A percentile compares a stretch with the other conserved stretches of the same genome.
Conservation (phyloP, 1,140 invertebrate genomes). For the Acromyrmex heyeri region DNA sequence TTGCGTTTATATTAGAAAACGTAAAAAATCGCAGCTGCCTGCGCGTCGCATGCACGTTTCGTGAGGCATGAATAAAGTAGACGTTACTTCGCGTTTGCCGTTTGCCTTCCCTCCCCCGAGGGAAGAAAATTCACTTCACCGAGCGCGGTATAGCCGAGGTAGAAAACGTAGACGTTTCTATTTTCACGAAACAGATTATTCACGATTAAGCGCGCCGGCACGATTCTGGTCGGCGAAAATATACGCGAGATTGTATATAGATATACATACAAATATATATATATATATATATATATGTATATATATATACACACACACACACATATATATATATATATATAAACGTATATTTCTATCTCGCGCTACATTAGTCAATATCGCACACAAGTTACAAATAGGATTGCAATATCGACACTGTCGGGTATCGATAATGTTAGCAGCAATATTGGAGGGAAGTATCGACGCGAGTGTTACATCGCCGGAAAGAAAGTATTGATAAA, state of each 20-base stretch:
- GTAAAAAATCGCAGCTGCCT: slow-evolving; percentile 58
- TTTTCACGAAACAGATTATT: slow-evolving; percentile 61
- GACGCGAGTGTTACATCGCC: neutral
- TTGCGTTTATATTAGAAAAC: slow-evolving; percentile 52
- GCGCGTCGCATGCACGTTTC: slow-evolving; percentile 40
- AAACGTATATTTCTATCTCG: slow-evolving; percentile 2
- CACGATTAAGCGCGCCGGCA: slow-evolving; percentile 43
- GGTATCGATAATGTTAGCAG: neutral
- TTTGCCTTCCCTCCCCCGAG: neutral
- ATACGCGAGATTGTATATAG: slow-evolving; percentile 18
- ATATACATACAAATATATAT: neutral
- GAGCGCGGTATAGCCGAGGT: slow-evolving; percentile 5
- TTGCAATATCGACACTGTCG: slow-evolving; percentile 36
- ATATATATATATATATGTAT: neutral
- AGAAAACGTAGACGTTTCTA: slow-evolving; percentile 51
- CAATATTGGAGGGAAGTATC: slow-evolving; percentile 18
- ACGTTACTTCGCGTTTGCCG: slow-evolving; percentile 21
- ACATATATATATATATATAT: neutral
- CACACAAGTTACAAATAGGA: neutral
- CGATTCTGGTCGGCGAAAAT: slow-evolving; percentile 17
- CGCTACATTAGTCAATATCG: slow-evolving; percentile 20
- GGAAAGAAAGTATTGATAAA: slow-evolving; percentile 33
- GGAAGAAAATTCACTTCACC: slow-evolving; percentile 57
- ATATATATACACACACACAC: too few relatives aligned
- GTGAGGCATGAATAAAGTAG: slow-evolving; percentile 46